Evolutionary conservation across 2,888 invertebrate genomes (phyloP), one percentile per base, ranked within the genome.

Genomic region (Machimus rusticus): DNA sequence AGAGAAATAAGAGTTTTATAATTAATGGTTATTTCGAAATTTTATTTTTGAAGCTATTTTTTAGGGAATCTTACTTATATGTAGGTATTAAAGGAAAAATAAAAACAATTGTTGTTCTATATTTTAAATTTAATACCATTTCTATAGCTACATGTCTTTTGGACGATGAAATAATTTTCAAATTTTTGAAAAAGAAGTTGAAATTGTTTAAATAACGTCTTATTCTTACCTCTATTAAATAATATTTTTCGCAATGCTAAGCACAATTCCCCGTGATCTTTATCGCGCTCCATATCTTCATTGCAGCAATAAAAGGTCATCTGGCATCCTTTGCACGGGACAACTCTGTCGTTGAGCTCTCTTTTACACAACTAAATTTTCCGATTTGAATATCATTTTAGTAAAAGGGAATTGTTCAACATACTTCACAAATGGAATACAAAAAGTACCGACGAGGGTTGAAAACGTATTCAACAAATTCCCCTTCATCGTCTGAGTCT

Each of bases 401-500:
- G 8, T 8, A 12, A 23, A 66, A 28, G 23, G 2, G 5, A 79
- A 51, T n/a, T 51, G 1, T 51, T n/a, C 37, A 34, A 37, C 90
- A 90, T 90, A 92, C 92, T 89, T 92, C 91, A 89, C 96, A 96
- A 5, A 94, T 92, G 88, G 94, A 94, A 74, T 94, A 93, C 46
- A 95, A 92, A 90, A 94, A 96, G 16, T 95, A 94, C 90, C 94
- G 94, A 12, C 96, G 93, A 86, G 95, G 95, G 90, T 94, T 95
- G 89, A 95, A 95, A 89, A 95, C 94, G 90, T 95, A 95, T 81
- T 95, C 94, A 79, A 95, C 93, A 86, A 94, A 94, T 87, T 94
- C 94, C 55, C 94, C 94, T 37, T 94, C 94, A 88, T 94, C 94
- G 28, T 92, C 93, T 37, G 93, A 90, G 6, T 74, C 76, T 51